phyloP scores from a whole-genome alignment of 2,888 invertebrate genomes.

The Leptinotarsa juncta region DNA sequence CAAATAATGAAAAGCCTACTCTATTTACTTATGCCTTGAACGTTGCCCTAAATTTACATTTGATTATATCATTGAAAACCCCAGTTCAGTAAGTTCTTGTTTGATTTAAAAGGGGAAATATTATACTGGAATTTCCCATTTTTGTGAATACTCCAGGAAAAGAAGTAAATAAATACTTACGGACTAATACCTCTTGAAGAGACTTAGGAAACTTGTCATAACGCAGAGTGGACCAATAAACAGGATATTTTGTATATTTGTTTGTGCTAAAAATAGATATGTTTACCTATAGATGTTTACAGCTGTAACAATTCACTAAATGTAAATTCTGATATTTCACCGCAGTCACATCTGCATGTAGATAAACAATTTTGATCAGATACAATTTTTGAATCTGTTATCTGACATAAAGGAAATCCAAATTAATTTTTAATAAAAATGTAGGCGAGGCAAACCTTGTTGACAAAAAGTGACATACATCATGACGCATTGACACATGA shows the following conservation, averaged over 20 bases:
- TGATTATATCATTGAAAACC: too few species aligned
- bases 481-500: background rate
- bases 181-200: background rate
- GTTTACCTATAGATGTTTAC: conserved; percentile 22
- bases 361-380: background rate
- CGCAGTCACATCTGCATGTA: background rate
- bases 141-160: background rate
- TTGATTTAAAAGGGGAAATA: too few species aligned
- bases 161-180: background rate
- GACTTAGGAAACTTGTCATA: background rate
- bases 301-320: background rate
- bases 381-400: background rate
- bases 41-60: too few species aligned
- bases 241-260: conserved; percentile 9
- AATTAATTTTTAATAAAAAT: conserved; percentile 17
- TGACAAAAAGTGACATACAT: conserved; percentile 25
- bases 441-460: conserved; percentile 26
- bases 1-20: too few species aligned
- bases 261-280: conserved; percentile 15
- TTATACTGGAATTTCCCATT: too few species aligned
- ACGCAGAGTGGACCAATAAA: background rate
- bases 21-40: too few species aligned
- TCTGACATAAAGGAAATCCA: conserved; percentile 9
- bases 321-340: background rate
- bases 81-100: too few species aligned